Base-by-base conservation (phyloP, 1,140 invertebrate genomes). In the Ostrea edulis region DNA sequence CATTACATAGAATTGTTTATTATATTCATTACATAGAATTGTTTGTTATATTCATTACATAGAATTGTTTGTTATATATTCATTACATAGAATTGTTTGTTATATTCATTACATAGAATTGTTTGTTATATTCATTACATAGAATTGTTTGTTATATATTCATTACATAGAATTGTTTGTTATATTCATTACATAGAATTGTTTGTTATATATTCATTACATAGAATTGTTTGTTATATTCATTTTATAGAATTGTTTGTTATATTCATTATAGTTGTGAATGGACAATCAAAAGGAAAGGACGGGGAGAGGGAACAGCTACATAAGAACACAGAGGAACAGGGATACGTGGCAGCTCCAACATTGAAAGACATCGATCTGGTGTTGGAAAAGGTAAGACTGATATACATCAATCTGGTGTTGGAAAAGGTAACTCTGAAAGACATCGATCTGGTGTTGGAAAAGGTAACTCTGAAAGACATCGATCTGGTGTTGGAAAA, bases 361-460 rank as follows among this genome's bases (percentile, higher is more conserved):
- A 91, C 85, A 52, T 77, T 92, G 8, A 29, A 54, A 25, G 85
- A 92, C 54, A 88, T 92, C 22, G 87, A 88, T 25, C 86, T 92
- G 86, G 85, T 84, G n/a, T 55, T 91, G 20, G 89, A 90, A 62
- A 92, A 90, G 91, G 92, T 92, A 35, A 29, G 54, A 11, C 14
- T 44, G 35, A 44, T n/a, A n/a, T n/a, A 92, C 54, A 88, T 92
- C 22, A 86, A 88, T 25, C 86, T 92, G 86, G 85, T 84, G n/a
- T 55, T 91, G 20, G 89, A 90, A 62, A 92, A 90, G 91, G 92
- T 92, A 84, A 91, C 85, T 51, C 82, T 92, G 8, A 29, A 54
- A 25, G 85, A 92, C 54, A 88, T 92, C 22, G 87, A 88, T 25
- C 86, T 92, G 86, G 85, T 84, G n/a, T 55, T 91, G 20, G 89